Evolutionary conservation across 1,140 invertebrate species (phyloP), one percentile per base, ranked within the genome.

Genomic region (Babylonia areolata): DNA sequence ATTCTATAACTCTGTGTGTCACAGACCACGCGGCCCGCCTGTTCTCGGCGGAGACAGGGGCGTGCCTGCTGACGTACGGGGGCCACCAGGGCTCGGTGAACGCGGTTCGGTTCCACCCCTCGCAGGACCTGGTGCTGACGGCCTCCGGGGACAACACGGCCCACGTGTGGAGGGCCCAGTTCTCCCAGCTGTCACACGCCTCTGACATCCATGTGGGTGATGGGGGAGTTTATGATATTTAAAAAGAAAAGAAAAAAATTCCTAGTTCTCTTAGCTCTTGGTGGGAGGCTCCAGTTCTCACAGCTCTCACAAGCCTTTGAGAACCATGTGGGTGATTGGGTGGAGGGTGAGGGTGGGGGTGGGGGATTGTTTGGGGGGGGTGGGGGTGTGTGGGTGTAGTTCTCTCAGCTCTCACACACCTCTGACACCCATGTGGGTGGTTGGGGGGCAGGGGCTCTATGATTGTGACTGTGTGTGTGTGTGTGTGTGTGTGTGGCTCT

Each of bases 81-180:
- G 99, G 98, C 0, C 99, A 99, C 92, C 96, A 95, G 64, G 99
- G 99, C 2, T 99, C 98, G 0, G 98, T 99, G 0, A 99, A 99
- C 95, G 99, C 98, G 0, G 96, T 99, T 33, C 95, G 98, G 88
- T 99, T 99, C 95, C 98, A 99, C 95, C 98, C 98, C 2, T 88
- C 80, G 2, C 96, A 97, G 90, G 98, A 99, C 95, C 95, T 99
- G 40, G 97, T 98, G 6, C 94, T 99, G 0, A 98, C 98, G 1
- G 97, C 97, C 11, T 98, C 98, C 92, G 99, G 99, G 2, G 99
- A 99, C 94, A 96, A 97, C 90, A 97, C 97, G 9, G 97, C 98
- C 46, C 99, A 99, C 94, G 97, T 99, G 3, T 99, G 99, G 99
- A 92, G 93, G 46, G 90, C 92, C 17, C 91, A 93, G 86, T 79